These are phyloP conservation scores for Eugnorisma glareosa DNA, from an alignment of 2,888 invertebrate genomes.

Conservation along the genomic window DNA sequence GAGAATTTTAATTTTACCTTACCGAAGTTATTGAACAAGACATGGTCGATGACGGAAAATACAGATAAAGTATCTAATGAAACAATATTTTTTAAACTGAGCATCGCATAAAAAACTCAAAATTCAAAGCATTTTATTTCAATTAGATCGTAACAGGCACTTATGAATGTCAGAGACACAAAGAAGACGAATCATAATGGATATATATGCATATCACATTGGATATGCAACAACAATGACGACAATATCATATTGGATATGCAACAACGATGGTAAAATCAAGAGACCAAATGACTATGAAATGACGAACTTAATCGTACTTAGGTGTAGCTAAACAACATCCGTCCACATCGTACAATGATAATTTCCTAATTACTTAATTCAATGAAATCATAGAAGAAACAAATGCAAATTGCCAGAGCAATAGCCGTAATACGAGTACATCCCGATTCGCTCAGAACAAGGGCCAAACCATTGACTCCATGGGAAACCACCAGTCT, in stretches of 20 bases:
- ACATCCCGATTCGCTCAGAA: constrained; percentile 34
- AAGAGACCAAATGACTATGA: neutral
- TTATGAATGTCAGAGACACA: too few species aligned
- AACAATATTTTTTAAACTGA: too few species aligned
- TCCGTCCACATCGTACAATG: neutral
- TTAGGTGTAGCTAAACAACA: neutral
- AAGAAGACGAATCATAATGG: too few species aligned
- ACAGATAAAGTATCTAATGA: neutral
- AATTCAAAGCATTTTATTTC: too few species aligned
- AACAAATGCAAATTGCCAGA: constrained; percentile 33
- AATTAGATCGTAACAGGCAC: too few species aligned
- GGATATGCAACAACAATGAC: too few species aligned
- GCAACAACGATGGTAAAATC: neutral
- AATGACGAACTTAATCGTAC: neutral
- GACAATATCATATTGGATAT: neutral
- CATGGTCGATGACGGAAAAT: neutral
- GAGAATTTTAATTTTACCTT: too few species aligned
- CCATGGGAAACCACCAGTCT: constrained; percentile 71
- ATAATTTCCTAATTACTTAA: constrained; percentile 6
- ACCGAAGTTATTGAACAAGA: neutral
- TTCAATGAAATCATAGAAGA: neutral
- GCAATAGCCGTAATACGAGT: constrained; percentile 27
- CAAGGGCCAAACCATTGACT: constrained; percentile 67
- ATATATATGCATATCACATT: too few species aligned
- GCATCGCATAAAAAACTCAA: too few species aligned